Percentiles rank a stretch among this genome's conserved stretches.
Evolutionary conservation across 2,888 invertebrate species (phyloP).

Genomic region (Molorchus minor): DNA sequence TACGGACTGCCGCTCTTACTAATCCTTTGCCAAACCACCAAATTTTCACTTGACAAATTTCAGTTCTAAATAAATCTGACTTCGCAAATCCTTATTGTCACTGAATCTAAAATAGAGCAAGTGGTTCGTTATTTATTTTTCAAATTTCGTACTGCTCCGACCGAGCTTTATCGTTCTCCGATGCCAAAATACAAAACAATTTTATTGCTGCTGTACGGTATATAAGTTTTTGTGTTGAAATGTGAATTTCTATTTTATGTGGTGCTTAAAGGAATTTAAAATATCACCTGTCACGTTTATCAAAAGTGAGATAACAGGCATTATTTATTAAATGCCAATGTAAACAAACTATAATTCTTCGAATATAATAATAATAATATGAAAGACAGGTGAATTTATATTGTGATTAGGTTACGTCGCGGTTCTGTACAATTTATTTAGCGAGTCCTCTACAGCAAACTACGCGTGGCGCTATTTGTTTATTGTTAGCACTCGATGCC

Average conservation of each 20-base stretch:
- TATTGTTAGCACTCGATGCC: neutral
- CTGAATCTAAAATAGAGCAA: constrained; percentile 10
- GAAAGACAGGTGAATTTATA: neutral
- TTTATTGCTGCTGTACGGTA: too few relatives aligned
- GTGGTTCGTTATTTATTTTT: too few relatives aligned
- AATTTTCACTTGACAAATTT: constrained; percentile 24
- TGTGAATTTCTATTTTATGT: neutral
- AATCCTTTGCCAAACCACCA: constrained; percentile 29
- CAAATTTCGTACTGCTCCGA: too few relatives aligned
- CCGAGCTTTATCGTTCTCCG: too few relatives aligned
- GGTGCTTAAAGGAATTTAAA: constrained; percentile 11
- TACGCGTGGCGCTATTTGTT: neutral
- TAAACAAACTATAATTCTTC: constrained; percentile 15
- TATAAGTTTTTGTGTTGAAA: too few relatives aligned
- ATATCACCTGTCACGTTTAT: constrained; percentile 27
- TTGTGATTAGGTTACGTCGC: neutral
- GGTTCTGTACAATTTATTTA: neutral
- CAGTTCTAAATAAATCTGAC: constrained; percentile 16
- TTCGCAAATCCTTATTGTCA: constrained; percentile 9
- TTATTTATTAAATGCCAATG: constrained; percentile 22
- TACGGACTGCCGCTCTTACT: constrained; percentile 27
- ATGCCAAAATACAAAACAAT: too few relatives aligned
- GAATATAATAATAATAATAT: too few relatives aligned
- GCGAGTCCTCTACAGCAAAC: neutral
- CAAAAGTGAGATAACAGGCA: constrained; percentile 13